Conservation (phyloP, 2,113 vertebrate genomes). For the Scartelaos histophorus region DNA sequence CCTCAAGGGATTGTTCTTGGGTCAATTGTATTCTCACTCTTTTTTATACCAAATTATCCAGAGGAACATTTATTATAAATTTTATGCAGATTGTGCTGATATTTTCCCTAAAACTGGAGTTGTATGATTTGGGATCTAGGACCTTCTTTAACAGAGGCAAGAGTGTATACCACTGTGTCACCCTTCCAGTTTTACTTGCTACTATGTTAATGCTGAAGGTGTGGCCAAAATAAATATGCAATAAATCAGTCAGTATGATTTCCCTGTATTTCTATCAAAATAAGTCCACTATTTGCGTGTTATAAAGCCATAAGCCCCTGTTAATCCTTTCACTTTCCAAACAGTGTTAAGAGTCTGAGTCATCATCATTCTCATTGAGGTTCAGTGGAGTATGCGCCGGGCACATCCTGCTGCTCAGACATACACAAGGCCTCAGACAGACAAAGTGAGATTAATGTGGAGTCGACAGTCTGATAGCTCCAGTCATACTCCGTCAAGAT, state of each 20-base stretch:
- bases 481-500: conserved; percentile 42
- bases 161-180: neutral
- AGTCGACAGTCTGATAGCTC: conserved; percentile 49
- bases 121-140: neutral
- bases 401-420: conserved; percentile 20
- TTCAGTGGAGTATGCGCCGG: conserved; percentile 4
- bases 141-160: neutral
- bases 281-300: conserved; percentile 2
- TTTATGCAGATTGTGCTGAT: neutral
- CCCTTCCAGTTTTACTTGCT: neutral
- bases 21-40: neutral
- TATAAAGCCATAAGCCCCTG: conserved; percentile 34
- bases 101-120: neutral
- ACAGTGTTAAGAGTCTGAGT: conserved; percentile 38
- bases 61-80: neutral
- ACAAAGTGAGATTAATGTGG: conserved; percentile 52
- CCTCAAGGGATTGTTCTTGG: neutral
- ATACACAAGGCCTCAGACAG: conserved; percentile 16
- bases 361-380: conserved; percentile 12
- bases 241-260: neutral
- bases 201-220: neutral
- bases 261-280: neutral
- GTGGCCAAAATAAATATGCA: neutral
- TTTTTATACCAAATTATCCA: neutral
- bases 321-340: conserved; percentile 31